Evolutionary conservation across 2,113 vertebrate species (phyloP).

Genomic region (Anoplopoma fimbria): DNA sequence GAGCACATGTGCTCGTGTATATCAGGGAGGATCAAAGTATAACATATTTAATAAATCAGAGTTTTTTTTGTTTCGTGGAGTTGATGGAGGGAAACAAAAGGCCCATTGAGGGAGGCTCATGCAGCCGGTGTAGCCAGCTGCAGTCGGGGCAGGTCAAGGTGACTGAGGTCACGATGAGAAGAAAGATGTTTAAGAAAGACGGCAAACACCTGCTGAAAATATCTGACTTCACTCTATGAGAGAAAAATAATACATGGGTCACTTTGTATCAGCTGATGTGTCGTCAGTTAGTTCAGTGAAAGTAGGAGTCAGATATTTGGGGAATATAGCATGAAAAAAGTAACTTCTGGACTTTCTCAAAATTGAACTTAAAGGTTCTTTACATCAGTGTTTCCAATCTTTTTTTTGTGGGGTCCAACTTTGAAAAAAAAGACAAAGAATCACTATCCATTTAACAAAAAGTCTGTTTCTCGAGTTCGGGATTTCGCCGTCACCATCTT

Average conservation of each 20-base stretch:
- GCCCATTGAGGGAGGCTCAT: conserved; percentile 65
- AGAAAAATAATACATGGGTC: not conserved
- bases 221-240: conserved; percentile 3
- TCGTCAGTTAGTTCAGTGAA: not conserved
- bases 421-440: too few species aligned
- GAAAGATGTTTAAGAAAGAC: conserved; percentile 48
- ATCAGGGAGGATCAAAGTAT: conserved; percentile 33
- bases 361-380: too few species aligned
- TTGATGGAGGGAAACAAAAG: conserved; percentile 74
- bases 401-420: too few species aligned
- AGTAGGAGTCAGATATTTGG: not conserved
- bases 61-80: conserved; percentile 40
- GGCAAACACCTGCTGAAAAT: conserved; percentile 64
- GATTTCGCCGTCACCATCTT: too few species aligned
- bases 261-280: not conserved
- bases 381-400: too few species aligned
- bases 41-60: conserved; percentile 52
- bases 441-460: too few species aligned
- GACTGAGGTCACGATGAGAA: conserved; percentile 52
- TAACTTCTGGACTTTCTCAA: too few species aligned
- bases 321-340: not conserved
- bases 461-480: too few species aligned
- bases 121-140: conserved; percentile 63
- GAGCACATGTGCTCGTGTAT: not conserved
- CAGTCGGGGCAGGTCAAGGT: conserved; percentile 67